phyloP scores from a whole-genome alignment of 2,113 vertebrate species.

The Oryctolagus cuniculus region DNA sequence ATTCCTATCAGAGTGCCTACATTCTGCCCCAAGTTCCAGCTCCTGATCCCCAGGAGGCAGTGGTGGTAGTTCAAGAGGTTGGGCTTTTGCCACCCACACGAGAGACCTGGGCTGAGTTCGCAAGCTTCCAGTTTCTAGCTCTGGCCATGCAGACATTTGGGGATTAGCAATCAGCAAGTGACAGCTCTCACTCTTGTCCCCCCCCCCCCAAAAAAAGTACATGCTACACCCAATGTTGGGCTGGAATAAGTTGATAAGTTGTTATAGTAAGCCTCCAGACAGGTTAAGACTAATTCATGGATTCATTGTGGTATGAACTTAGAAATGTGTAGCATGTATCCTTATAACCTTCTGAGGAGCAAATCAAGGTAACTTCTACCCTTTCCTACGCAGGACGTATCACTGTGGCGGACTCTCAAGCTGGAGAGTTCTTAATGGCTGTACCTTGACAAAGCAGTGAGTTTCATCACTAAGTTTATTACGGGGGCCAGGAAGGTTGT shows the following conservation, averaged over 20 bases:
- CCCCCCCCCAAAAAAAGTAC: neutral
- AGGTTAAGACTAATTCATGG: slow-evolving; percentile 27
- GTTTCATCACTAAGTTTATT: slow-evolving; percentile 35
- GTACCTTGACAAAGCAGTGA: slow-evolving; percentile 25
- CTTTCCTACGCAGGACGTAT: neutral
- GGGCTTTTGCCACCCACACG: too few species aligned
- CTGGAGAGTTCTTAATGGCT: slow-evolving; percentile 19
- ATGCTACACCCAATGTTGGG: neutral
- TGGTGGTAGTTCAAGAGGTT: too few species aligned
- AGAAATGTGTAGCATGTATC: neutral
- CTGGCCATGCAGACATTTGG: too few species aligned
- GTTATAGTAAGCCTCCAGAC: slow-evolving; percentile 13
- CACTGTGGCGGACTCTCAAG: neutral
- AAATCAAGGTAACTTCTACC: neutral
- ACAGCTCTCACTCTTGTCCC: too few species aligned
- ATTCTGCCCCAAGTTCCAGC: too few species aligned
- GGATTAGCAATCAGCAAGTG: too few species aligned
- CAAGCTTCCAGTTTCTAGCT: too few species aligned
- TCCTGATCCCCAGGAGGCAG: too few species aligned
- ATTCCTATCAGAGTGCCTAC: too few species aligned
- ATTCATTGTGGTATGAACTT: slow-evolving; percentile 46
- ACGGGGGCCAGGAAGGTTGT: too few species aligned
- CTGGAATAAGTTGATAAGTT: slow-evolving; percentile 6
- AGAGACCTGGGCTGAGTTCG: too few species aligned
- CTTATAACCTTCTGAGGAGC: neutral